Base-by-base conservation (phyloP, 35 echinoderm and acorn worm genomes). In the Chiridota heheva region DNA sequence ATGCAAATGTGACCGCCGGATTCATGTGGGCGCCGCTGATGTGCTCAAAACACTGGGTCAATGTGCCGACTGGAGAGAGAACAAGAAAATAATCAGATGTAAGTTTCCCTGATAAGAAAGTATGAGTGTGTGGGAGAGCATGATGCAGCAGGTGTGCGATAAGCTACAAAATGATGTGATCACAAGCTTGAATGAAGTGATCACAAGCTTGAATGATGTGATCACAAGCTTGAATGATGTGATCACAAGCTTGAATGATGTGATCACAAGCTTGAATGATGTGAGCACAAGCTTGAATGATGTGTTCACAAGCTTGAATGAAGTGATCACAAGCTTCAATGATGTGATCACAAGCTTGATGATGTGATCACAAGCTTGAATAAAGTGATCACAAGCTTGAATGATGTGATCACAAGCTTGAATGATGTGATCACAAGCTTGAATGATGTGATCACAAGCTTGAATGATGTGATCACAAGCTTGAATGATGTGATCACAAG, bases 11-110 rank as follows among this genome's bases (percentile, higher is more conserved):
- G 3, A 98, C 76, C 0, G 87, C 84, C 3, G 95, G 95, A 43
- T 98, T 98, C 67, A 98, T 84, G 34, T 98, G 95, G n/a, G 95
- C 90, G 32, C 95, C 95, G 45, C 95, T 98, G 74, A 98, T 92
- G 44, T 87, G 84, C 68, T 98, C 95, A 82, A 98, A 98, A 81
- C 95, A 98, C 64, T 98, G 95, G 2, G 85, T 84, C 44, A 98
- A 62, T 65, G 95, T 98, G 44, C 48, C 59, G 61, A 98, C 95
- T 98, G 67, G 18, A 27, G 15, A 85, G 63, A 70, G 31, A 71
- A 27, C 12, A 72, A 5, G 20, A 4, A 51, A 75, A 42, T 42
- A 8, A 41, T 20, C 46, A 13, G n/a, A 34, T 81, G 4, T 63
- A 30, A 18, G 30, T 26, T 15, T 26, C 30, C 3, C 17, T 49